Conservation (phyloP, 2,113 vertebrate species). For the Bubo blakistoni region DNA sequence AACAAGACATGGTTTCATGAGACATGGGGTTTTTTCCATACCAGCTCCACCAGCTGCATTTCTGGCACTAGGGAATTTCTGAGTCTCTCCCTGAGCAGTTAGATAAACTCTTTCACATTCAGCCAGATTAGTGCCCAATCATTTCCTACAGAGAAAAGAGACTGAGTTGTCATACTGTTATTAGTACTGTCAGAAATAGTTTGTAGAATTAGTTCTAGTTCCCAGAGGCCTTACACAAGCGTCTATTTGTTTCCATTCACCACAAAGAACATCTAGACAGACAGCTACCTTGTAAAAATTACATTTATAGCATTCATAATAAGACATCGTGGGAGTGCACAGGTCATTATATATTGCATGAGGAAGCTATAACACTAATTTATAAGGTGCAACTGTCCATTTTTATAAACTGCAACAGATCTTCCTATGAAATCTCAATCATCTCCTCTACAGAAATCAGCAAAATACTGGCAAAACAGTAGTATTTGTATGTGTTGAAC, state of each 20-base stretch:
- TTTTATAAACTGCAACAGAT: neutral
- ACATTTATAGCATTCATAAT: neutral
- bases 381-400: neutral
- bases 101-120: neutral
- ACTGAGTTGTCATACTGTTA: neutral
- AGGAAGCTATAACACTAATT: neutral
- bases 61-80: neutral
- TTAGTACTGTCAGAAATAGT: neutral
- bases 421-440: neutral
- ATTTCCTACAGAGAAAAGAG: neutral
- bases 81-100: neutral
- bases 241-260: neutral
- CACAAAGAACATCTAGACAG: neutral
- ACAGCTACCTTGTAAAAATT: neutral
- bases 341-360: neutral
- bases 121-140: neutral
- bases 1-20: neutral
- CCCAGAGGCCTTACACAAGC: neutral
- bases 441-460: neutral
- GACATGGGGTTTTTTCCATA: neutral
- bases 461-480: neutral
- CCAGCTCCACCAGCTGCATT: neutral
- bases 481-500: neutral
- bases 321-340: fast-evolving
- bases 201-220: neutral